phyloP scores from a whole-genome alignment of 2,113 vertebrate genomes.

The Orthochromis malagaraziensis region DNA sequence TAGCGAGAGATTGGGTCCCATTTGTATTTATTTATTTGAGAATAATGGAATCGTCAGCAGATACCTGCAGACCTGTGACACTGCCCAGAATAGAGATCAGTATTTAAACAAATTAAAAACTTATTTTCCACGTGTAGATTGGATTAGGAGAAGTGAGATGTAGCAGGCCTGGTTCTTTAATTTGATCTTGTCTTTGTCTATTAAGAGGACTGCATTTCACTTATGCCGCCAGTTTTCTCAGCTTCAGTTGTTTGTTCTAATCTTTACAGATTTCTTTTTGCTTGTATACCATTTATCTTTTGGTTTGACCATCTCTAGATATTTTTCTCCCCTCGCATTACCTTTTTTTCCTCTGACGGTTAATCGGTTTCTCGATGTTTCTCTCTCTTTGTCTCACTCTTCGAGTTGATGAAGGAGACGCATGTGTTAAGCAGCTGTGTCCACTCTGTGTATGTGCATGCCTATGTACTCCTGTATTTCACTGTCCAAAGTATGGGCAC shows the following conservation, averaged over 20 bases:
- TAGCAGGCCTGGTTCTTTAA: background rate
- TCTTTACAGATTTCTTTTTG: background rate
- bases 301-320: background rate
- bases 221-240: background rate
- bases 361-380: background rate
- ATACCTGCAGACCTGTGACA: background rate
- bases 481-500: conserved; percentile 23
- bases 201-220: background rate
- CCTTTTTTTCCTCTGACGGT: background rate
- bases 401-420: background rate
- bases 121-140: conserved; percentile 18
- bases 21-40: conserved; percentile 40
- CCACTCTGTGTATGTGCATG: background rate
- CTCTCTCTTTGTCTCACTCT: background rate
- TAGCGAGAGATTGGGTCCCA: background rate
- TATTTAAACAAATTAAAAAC: conserved; percentile 40
- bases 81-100: conserved; percentile 15
- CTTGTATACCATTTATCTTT: background rate
- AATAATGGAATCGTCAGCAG: conserved; percentile 26
- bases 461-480: background rate
- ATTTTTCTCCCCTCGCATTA: background rate
- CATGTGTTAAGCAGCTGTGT: conserved; percentile 31
- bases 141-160: conserved; percentile 12
- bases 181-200: background rate
- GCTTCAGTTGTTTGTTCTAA: background rate